Evolutionary conservation across 2,113 vertebrate species (phyloP).

Genomic region (Camelus dromedarius): DNA sequence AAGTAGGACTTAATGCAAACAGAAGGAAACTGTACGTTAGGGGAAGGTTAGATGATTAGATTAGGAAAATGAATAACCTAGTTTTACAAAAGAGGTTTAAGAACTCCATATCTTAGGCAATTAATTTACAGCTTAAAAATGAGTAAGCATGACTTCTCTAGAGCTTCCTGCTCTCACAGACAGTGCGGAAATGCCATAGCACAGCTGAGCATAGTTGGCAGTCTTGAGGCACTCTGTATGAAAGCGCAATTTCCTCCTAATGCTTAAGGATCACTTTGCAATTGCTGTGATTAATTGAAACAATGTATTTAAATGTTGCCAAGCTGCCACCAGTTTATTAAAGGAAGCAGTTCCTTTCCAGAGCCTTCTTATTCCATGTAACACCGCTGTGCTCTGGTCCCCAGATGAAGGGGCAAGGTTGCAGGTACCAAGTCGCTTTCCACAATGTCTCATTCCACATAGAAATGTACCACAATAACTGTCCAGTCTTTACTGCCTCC

Average conservation of each 20-base stretch:
- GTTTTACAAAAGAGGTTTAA: background rate
- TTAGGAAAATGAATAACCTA: slow-evolving; percentile 47
- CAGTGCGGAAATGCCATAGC: slow-evolving; percentile 18
- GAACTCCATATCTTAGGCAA: slow-evolving; percentile 54
- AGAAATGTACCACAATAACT: slow-evolving; percentile 67
- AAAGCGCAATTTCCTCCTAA: slow-evolving; percentile 80
- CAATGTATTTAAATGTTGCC: slow-evolving; percentile 82
- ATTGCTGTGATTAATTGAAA: slow-evolving; percentile 85
- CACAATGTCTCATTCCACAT: slow-evolving; percentile 56
- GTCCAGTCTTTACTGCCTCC: slow-evolving; percentile 60
- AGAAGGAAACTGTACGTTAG: background rate
- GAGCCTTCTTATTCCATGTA: background rate
- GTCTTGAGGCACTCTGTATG: slow-evolving; percentile 54
- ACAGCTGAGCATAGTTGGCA: slow-evolving; percentile 35
- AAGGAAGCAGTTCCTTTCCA: slow-evolving; percentile 65
- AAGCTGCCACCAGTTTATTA: slow-evolving; percentile 76
- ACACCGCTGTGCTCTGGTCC: background rate
- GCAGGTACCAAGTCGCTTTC: slow-evolving; percentile 63
- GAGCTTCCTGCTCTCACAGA: slow-evolving; percentile 26
- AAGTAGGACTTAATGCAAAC: background rate
- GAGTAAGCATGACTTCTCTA: background rate
- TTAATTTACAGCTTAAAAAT: slow-evolving; percentile 70
- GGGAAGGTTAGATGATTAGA: background rate
- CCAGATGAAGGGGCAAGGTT: background rate
- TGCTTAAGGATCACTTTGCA: slow-evolving; percentile 78